Evolutionary conservation across 2,888 invertebrate species (phyloP), one percentile per base, ranked within the genome.

Genomic region (Poecilus cupreus): DNA sequence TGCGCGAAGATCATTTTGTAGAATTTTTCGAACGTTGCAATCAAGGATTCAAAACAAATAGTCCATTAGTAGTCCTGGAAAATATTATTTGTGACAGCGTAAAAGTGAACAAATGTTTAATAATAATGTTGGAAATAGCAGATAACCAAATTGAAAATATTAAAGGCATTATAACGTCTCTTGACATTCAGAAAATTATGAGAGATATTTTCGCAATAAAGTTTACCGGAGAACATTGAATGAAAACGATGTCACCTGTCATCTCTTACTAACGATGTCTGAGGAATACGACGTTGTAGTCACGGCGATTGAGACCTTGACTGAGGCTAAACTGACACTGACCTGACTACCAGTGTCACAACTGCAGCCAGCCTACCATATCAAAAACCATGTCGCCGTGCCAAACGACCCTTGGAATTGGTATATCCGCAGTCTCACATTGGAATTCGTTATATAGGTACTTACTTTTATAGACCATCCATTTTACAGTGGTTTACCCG

Each of bases 111-210:
- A 84, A 60, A 85, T 83, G 32, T 85, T 85, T 6, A 4, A 82
- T 83, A 46, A 84, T 86, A 16, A 80, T 85, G n/a, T 84, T 85
- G 76, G 75, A 84, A 5, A 84, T 85, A 22, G 83, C 85, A 4
- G 85, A 85, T 72, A 85, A 82, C 68, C 85, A 72, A 5, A 11
- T 72, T 0, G 70, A 72, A 46, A 22, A 72, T 10, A 84, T 83
- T 2, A 85, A 85, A 80, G 85, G 86, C 16, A 82, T 83, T 57
- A 77, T 72, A 39, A 85, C 83, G 3, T 83, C 85, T 18, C 84
- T 84, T 68, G 83, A 85, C 22, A 72, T 72, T 20, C 46, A 46
- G 70, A 0, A 5, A 20, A 13, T 13, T 0, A 46, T 72, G 43
- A 0, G 43, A 0, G 13, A 72, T n/a, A 72, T 46, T 72, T 72